phyloP scores from a whole-genome alignment of 2,797 vertebrate species.

The Takifugu ocellatus region DNA sequence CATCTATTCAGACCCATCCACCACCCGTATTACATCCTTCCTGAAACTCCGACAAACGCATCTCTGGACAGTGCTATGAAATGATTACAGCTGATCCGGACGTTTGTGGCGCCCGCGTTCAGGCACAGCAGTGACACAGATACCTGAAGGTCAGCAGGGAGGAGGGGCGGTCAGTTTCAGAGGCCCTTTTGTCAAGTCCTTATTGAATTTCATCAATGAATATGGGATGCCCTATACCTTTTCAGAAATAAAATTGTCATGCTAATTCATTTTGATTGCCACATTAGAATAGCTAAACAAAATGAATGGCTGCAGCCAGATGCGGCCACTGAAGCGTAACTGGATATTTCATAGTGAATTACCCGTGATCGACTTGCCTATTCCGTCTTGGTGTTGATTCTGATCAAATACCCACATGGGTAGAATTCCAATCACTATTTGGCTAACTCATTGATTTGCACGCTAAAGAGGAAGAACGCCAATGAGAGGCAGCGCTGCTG shows the following conservation, averaged over 20 bases:
- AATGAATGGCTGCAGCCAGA: conserved; percentile 78
- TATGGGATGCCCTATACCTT: conserved; percentile 65
- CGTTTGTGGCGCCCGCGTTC: conserved; percentile 47
- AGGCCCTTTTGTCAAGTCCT: conserved; percentile 66
- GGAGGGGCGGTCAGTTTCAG: conserved; percentile 46
- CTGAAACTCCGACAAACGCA: conserved; percentile 40
- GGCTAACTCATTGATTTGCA: conserved; percentile 61
- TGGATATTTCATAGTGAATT: conserved; percentile 83
- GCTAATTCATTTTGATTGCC: conserved; percentile 84
- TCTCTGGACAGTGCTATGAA: conserved; percentile 41
- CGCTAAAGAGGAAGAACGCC: conserved; percentile 26
- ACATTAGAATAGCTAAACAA: conserved; percentile 80
- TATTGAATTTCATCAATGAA: conserved; percentile 76
- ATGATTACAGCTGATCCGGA: conserved; percentile 50
- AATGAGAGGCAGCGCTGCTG: conserved; percentile 32
- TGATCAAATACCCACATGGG: conserved; percentile 63
- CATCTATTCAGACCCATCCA: conserved; percentile 48
- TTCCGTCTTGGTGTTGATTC: conserved; percentile 62
- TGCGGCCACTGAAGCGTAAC: conserved; percentile 71
- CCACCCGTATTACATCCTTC: conserved; percentile 36
- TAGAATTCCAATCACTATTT: conserved; percentile 57
- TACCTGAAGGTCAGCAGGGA: conserved; percentile 60
- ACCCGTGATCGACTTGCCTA: conserved; percentile 68
- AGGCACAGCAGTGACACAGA: conserved; percentile 49
- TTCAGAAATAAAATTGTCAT: conserved; percentile 84